Base-by-base conservation (phyloP, 2,888 invertebrate species). In the Empis livida region DNA sequence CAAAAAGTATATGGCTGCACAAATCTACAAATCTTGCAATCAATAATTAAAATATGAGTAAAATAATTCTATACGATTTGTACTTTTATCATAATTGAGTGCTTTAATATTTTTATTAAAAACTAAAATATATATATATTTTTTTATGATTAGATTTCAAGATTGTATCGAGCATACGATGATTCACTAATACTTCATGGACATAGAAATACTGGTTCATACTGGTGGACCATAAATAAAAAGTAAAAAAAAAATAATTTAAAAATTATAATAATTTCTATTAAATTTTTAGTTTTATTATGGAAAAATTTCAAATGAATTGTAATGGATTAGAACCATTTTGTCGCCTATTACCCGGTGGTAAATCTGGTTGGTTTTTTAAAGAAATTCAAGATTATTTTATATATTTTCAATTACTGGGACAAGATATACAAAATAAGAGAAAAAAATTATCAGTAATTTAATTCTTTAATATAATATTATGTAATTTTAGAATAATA, bases 331-430 rank as follows among this genome's bases (percentile, higher is more conserved):
- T 83, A 13, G 72, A 76, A 42, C 85, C 86, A 0, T 87, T 78
- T 67, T 84, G 82, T 61, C 77, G 79, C 52, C 67, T 84, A 17
- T 70, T 87, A 43, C 81, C 84, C 49, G 80, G 81, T 44, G 84
- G 84, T 0, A 68, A 76, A 10, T 75, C 78, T 1, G 85, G 86
- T 4, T 80, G 79, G 74, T 69, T 84, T 45, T 82, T 83, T 61
- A 67, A 71, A 49, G 83, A 86, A 66, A 76, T 87, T 60, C 73
- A 82, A 54, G 82, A 85, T 60, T 70, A 83, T 50, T 86, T 86
- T 67, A 84, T 82, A 63, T 85, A 84, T 62, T 79, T 83, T 54
- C 84, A 86, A 70, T 79, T 86, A 41, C 64, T 82, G 55, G 76
- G 80, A 55, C 80, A 84, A 43, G 77, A 80, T 61, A 76, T 79